Evolutionary conservation across 2,888 invertebrate species (phyloP).

Genomic region (Caenorhabditis sinica): DNA sequence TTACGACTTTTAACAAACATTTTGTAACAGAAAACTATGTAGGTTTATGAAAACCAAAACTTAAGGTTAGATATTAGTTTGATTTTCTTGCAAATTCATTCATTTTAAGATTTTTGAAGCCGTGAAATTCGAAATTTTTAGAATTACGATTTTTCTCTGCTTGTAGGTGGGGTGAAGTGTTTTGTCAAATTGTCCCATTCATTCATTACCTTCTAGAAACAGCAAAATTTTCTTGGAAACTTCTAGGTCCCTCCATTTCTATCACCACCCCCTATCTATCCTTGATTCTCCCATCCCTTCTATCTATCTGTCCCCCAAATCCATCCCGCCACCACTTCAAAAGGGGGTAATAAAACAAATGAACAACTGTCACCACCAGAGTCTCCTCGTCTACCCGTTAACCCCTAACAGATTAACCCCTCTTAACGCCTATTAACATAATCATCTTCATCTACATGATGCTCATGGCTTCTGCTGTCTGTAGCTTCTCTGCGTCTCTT

Average conservation of each 20-base stretch:
- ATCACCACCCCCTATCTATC: not conserved
- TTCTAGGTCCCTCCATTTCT: too few species aligned
- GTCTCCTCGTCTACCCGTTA: not conserved
- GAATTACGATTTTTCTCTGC: too few species aligned
- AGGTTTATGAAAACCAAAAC: too few species aligned
- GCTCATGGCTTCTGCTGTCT: not conserved
- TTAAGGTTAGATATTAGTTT: too few species aligned
- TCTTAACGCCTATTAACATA: conserved; percentile 57
- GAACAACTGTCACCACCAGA: conserved; percentile 51
- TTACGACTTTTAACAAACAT: too few species aligned
- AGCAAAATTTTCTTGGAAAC: too few species aligned
- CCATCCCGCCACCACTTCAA: conserved; percentile 43
- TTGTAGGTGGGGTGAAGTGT: too few species aligned
- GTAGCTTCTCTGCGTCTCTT: not conserved
- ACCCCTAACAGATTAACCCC: conserved; percentile 39
- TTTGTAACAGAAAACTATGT: not conserved
- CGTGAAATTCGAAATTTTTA: too few species aligned
- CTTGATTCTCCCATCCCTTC: not conserved
- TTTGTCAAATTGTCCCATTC: too few species aligned
- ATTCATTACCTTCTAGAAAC: too few species aligned
- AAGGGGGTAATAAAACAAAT: conserved; percentile 45
- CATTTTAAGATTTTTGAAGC: too few species aligned
- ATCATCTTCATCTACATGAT: conserved; percentile 21
- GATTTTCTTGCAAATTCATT: too few species aligned
- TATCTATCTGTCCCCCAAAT: not conserved